Conservation (phyloP, 2,113 vertebrate genomes). For the Solenodon paradoxus region DNA sequence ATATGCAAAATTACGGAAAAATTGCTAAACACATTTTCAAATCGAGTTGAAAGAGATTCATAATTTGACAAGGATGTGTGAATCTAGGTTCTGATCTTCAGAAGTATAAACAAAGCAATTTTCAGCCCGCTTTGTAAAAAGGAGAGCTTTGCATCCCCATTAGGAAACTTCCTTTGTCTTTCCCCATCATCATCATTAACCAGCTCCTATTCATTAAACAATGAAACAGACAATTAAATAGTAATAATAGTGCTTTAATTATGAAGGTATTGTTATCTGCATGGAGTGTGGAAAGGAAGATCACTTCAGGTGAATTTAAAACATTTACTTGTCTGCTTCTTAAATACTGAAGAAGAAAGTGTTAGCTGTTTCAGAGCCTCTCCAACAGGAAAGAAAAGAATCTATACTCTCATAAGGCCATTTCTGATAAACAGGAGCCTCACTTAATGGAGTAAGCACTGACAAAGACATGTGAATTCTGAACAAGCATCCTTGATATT, state of each 20-base stretch:
- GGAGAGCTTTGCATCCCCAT: constrained; percentile 44
- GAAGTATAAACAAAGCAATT: constrained; percentile 70
- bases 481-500: constrained; percentile 45
- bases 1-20: constrained; percentile 51
- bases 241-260: constrained; percentile 80
- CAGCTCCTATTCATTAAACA: constrained; percentile 79
- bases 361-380: constrained; percentile 42
- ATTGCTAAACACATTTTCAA: constrained; percentile 55
- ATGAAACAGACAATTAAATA: constrained; percentile 80
- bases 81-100: constrained; percentile 63
- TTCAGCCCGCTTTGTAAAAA: constrained; percentile 68
- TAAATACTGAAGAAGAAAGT: constrained; percentile 63
- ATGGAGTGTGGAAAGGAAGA: constrained; percentile 57
- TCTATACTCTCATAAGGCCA: neutral
- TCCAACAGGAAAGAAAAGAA: constrained; percentile 14
- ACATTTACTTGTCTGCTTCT: constrained; percentile 66
- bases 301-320: constrained; percentile 47
- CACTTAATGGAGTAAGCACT: constrained; percentile 45
- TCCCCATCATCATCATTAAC: constrained; percentile 74
- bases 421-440: constrained; percentile 43
- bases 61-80: constrained; percentile 56
- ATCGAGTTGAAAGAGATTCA: constrained; percentile 66
- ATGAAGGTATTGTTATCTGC: constrained; percentile 79
- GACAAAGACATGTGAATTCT: constrained; percentile 48
- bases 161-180: constrained; percentile 74